phyloP scores from a whole-genome alignment of 1,140 invertebrate species.

The Fopius arisanus region DNA sequence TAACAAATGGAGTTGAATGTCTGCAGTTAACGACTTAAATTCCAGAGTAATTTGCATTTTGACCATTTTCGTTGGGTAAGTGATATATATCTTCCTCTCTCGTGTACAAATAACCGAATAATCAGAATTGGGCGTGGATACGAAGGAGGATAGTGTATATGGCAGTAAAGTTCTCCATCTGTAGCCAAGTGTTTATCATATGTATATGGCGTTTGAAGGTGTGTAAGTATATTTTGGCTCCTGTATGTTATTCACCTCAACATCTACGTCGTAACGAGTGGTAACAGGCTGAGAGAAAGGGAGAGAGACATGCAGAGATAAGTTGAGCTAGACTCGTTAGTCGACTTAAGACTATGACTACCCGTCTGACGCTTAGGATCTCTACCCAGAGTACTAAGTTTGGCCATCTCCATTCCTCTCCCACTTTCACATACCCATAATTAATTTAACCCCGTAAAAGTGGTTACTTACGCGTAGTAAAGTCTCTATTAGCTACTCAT shows the following conservation, averaged over 20 bases:
- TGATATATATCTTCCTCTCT: neutral
- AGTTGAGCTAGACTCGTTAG: neutral
- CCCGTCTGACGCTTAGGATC: neutral
- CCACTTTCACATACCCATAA: slow-evolving; percentile 19
- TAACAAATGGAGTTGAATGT: slow-evolving; percentile 43
- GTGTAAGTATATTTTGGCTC: neutral
- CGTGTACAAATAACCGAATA: slow-evolving; percentile 27
- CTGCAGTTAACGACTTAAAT: slow-evolving; percentile 61
- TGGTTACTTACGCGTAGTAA: neutral
- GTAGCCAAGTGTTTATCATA: neutral
- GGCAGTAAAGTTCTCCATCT: neutral
- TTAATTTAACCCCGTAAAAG: slow-evolving; percentile 29
- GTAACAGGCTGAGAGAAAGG: no score
- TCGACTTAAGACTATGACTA: slow-evolving; percentile 15
- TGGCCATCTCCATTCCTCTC: slow-evolving; percentile 14
- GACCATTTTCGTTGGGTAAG: slow-evolving; percentile 43
- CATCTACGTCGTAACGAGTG: neutral
- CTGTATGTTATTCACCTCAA: neutral
- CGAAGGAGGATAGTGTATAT: neutral
- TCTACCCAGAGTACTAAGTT: slow-evolving; percentile 3
- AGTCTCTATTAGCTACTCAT: slow-evolving; percentile 3
- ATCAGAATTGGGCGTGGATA: slow-evolving; percentile 15
- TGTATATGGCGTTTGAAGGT: neutral
- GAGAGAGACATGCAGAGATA: neutral
- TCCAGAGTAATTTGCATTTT: slow-evolving; percentile 60